Conservation (phyloP, 2,113 vertebrate species). For the Macaca mulatta region DNA sequence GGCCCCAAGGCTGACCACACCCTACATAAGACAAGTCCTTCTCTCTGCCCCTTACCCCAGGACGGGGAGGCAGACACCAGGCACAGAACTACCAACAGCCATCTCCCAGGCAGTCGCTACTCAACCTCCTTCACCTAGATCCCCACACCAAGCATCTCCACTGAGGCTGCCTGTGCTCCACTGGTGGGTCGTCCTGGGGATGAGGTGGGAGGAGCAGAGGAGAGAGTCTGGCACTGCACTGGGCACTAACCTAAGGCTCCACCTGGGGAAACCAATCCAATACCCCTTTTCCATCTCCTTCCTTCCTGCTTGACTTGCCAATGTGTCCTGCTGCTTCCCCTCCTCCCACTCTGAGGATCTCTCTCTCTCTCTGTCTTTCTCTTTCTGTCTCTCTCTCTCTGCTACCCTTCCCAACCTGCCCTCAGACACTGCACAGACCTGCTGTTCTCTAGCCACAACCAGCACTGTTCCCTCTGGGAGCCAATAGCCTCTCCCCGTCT, state of each 20-base stretch:
- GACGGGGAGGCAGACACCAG: neutral
- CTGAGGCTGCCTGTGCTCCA: neutral
- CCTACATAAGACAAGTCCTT: neutral
- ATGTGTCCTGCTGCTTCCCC: neutral
- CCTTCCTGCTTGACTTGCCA: neutral
- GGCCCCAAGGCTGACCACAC: neutral
- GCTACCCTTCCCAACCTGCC: neutral
- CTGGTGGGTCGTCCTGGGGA: neutral
- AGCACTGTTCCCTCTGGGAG: neutral
- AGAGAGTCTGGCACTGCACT: neutral
- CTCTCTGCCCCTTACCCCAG: neutral
- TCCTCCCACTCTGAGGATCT: neutral
- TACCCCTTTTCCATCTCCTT: neutral
- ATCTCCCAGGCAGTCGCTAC: neutral
- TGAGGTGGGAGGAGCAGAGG: neutral
- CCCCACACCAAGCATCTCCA: neutral
- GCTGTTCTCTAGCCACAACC: slow-evolving; percentile 47
- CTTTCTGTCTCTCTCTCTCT: neutral
- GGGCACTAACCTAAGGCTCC: neutral
- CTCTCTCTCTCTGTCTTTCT: neutral
- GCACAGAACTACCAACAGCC: neutral
- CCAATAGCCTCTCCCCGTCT: neutral
- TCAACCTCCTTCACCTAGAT: neutral
- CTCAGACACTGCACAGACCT: slow-evolving; percentile 62
- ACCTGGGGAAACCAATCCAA: neutral